These are phyloP conservation scores for Drosophila kanapiae DNA, from an alignment of 1,140 invertebrate species.

Conservation along the genomic window DNA sequence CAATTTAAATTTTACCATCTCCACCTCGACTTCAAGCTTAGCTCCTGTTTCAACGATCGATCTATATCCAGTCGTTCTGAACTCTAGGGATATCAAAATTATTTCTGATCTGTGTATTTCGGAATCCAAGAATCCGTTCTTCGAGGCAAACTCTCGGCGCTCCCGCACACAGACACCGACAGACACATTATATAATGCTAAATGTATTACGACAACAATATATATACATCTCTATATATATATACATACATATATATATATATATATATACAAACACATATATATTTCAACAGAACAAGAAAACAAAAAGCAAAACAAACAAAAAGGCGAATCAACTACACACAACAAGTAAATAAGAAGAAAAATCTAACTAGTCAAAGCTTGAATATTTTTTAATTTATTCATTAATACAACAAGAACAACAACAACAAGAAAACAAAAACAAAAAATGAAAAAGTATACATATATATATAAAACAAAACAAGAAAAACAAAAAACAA, in stretches of 20 bases:
- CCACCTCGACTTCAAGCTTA: constrained; percentile 10
- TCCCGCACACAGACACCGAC: constrained; percentile 16
- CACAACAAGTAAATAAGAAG: constrained; percentile 57
- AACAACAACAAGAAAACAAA: constrained; percentile 31
- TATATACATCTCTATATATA: constrained; percentile 33
- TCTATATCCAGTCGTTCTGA: not conserved
- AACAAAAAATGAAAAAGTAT: constrained; percentile 60
- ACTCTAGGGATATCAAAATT: not conserved
- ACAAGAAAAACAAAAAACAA: constrained; percentile 64
- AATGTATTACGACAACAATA: constrained; percentile 47
- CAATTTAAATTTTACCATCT: constrained; percentile 26
- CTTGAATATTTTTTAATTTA: constrained; percentile 84
- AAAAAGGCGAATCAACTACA: constrained; percentile 60
- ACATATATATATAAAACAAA: constrained; percentile 69
- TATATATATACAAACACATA: constrained; percentile 40
- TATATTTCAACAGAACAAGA: constrained; percentile 60
- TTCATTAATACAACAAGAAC: constrained; percentile 72
- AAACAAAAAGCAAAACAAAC: constrained; percentile 37
- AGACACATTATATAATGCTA: constrained; percentile 47
- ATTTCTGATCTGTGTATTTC: not conserved
- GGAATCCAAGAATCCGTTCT: constrained; percentile 7
- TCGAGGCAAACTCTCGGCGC: constrained; percentile 7
- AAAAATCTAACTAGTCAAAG: constrained; percentile 80
- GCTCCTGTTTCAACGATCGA: not conserved
- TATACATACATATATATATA: constrained; percentile 31